Evolutionary conservation across 2,113 vertebrate species (phyloP).

Genomic region (Rhinoderma darwinii): DNA sequence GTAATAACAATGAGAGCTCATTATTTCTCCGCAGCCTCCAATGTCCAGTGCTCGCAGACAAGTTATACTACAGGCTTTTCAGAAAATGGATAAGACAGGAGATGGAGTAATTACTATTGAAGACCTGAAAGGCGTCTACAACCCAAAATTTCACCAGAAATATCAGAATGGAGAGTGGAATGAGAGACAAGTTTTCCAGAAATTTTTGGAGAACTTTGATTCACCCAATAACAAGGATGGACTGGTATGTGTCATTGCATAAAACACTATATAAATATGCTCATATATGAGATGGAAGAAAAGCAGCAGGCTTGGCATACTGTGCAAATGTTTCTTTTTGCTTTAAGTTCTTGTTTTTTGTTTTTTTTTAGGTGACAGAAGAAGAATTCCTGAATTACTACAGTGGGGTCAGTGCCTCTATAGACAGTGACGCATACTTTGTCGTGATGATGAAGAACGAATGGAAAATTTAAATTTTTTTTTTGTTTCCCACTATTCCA

Average conservation of each 20-base stretch:
- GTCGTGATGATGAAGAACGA: constrained; percentile 74
- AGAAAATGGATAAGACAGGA: constrained; percentile 74
- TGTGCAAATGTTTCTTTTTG: neutral
- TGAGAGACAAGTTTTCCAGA: constrained; percentile 71
- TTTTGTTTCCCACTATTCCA: neutral
- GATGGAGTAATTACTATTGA: constrained; percentile 72
- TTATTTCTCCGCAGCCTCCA: constrained; percentile 66
- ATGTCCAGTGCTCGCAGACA: constrained; percentile 72
- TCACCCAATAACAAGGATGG: constrained; percentile 71
- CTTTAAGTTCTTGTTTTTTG: neutral
- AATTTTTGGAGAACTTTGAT: constrained; percentile 76
- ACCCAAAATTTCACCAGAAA: constrained; percentile 70
- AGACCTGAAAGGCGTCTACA: constrained; percentile 74
- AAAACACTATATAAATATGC: neutral
- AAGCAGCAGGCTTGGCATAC: neutral
- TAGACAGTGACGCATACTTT: constrained; percentile 75
- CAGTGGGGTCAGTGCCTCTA: constrained; percentile 73
- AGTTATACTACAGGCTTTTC: constrained; percentile 69
- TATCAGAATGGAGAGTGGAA: constrained; percentile 74
- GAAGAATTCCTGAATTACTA: constrained; percentile 79
- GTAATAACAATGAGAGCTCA: neutral
- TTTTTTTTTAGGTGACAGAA: constrained; percentile 69
- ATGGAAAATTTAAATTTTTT: constrained; percentile 71
- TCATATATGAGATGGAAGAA: neutral
- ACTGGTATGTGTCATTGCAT: constrained; percentile 66